These are phyloP conservation scores for Saturnia pavonia DNA, from an alignment of 2,888 invertebrate genomes.

Conservation along the genomic window DNA sequence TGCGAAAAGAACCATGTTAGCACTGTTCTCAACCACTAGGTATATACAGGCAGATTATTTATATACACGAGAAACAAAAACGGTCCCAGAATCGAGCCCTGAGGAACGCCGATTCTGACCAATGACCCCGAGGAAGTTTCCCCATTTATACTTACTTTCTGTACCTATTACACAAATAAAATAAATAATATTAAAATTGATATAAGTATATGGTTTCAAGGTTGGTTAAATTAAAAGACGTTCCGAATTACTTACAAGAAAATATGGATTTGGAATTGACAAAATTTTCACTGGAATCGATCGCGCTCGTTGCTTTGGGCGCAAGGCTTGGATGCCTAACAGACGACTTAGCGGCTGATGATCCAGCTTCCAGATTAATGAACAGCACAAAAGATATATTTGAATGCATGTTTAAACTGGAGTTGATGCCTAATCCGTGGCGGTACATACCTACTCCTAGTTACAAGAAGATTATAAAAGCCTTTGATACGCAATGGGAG, in stretches of 20 bases:
- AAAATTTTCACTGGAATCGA: slow-evolving; percentile 84
- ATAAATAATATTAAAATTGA: not conserved
- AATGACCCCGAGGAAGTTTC: too few relatives aligned
- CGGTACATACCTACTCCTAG: slow-evolving; percentile 52
- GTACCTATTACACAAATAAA: not conserved
- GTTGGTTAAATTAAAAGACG: slow-evolving; percentile 50
- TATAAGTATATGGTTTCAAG: slow-evolving; percentile 51
- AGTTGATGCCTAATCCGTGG: slow-evolving; percentile 60
- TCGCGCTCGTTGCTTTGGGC: slow-evolving; percentile 63
- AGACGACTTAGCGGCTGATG: slow-evolving; percentile 51
- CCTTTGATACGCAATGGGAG: slow-evolving; percentile 67
- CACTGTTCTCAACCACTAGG: too few relatives aligned
- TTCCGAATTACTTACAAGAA: slow-evolving; percentile 49
- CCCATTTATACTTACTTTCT: too few relatives aligned
- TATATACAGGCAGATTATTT: too few relatives aligned
- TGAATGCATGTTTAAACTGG: slow-evolving; percentile 51
- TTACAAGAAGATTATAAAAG: slow-evolving; percentile 58
- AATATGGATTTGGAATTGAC: slow-evolving; percentile 80
- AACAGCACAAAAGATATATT: slow-evolving; percentile 55
- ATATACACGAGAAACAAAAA: too few relatives aligned
- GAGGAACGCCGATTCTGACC: too few relatives aligned
- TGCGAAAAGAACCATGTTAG: too few relatives aligned
- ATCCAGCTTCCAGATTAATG: slow-evolving; percentile 57
- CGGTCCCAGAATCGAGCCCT: too few relatives aligned
- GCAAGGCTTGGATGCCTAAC: slow-evolving; percentile 60